Evolutionary conservation across 1,140 invertebrate genomes (phyloP).

Genomic region (Atta texana): DNA sequence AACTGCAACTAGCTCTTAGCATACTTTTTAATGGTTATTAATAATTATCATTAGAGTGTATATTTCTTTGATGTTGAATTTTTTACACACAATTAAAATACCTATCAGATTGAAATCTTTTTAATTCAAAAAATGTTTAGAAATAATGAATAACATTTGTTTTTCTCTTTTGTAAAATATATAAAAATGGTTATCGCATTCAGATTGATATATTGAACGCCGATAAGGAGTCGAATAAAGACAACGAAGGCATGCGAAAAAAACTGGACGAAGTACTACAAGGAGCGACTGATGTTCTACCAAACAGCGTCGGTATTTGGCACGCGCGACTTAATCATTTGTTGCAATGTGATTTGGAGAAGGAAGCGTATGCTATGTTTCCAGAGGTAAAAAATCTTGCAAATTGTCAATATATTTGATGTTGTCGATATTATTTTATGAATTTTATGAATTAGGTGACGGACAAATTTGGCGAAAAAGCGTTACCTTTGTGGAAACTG

Average conservation of each 20-base stretch:
- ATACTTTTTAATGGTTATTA: too few species aligned
- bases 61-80: too few species aligned
- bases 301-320: slow-evolving; percentile 85
- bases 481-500: slow-evolving; percentile 85
- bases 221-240: slow-evolving; percentile 68
- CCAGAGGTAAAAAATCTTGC: slow-evolving; percentile 74
- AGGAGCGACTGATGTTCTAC: slow-evolving; percentile 83
- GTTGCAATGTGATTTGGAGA: slow-evolving; percentile 79
- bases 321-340: slow-evolving; percentile 83
- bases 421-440: neutral
- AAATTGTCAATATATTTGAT: neutral
- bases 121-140: neutral
- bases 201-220: slow-evolving; percentile 82
- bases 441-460: slow-evolving; percentile 77
- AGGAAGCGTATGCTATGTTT: slow-evolving; percentile 78
- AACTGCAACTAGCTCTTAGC: too few species aligned
- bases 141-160: neutral
- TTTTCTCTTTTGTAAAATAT: neutral
- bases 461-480: slow-evolving; percentile 80
- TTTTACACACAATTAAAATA: neutral
- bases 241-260: slow-evolving; percentile 71
- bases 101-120: slow-evolving; percentile 3
- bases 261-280: slow-evolving; percentile 83
- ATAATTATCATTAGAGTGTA: too few species aligned
- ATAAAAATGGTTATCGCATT: slow-evolving; percentile 31